These are phyloP conservation scores for Herpailurus yagouaroundi DNA, from an alignment of 2,113 vertebrate genomes.

Conservation along the genomic window DNA sequence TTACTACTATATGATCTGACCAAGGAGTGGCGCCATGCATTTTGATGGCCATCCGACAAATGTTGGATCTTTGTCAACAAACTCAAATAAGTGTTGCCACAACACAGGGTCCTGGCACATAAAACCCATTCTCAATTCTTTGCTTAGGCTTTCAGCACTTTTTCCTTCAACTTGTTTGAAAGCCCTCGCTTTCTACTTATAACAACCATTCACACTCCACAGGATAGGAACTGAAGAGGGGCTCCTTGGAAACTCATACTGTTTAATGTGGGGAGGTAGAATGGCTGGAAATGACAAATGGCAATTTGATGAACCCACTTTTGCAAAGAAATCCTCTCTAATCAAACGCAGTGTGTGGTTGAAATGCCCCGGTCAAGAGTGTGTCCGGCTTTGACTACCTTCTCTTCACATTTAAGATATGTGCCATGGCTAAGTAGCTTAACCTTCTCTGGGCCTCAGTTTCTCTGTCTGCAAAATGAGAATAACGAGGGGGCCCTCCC, in stretches of 20 bases:
- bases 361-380: background rate
- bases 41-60: background rate
- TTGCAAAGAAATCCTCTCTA: background rate
- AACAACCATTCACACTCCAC: background rate
- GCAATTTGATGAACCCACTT: background rate
- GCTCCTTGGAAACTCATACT: background rate
- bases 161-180: background rate
- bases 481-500: background rate
- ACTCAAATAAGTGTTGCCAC: background rate
- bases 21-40: rapidly evolving
- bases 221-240: background rate
- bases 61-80: background rate
- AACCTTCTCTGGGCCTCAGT: background rate
- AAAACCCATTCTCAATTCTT: background rate
- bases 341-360: background rate
- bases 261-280: background rate
- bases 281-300: background rate
- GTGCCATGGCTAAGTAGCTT: background rate
- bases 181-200: background rate
- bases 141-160: background rate
- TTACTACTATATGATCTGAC: background rate
- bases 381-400: background rate
- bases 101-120: background rate
- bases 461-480: background rate
- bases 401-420: background rate